phyloP scores from a whole-genome alignment of 2,888 invertebrate species.

The Cephus pygmeus region DNA sequence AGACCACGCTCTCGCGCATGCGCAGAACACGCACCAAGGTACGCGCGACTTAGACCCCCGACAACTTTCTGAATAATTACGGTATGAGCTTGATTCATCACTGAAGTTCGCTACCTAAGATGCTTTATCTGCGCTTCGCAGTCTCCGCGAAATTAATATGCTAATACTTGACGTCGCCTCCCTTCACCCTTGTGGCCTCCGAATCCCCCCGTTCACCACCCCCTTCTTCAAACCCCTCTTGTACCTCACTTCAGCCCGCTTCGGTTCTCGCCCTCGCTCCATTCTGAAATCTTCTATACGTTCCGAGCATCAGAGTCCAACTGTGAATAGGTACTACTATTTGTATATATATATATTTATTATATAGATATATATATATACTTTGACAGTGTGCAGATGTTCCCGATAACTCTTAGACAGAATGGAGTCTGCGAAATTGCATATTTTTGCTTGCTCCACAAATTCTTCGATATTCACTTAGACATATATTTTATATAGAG shows the following conservation, averaged over 20 bases:
- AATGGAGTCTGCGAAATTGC: constrained; percentile 1
- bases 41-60: constrained; percentile 23
- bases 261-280: neutral
- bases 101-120: constrained; percentile 64
- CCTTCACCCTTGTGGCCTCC: neutral
- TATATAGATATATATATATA: neutral
- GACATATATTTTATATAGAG: too few relatives aligned
- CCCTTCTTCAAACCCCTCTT: too few relatives aligned
- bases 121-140: constrained; percentile 64
- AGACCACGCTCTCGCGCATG: constrained; percentile 14
- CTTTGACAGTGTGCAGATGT: neutral
- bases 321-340: too few relatives aligned
- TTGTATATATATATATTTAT: neutral
- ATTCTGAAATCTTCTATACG: neutral
- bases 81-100: constrained; percentile 65
- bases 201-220: neutral
- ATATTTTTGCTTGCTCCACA: constrained; percentile 1
- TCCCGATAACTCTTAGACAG: neutral
- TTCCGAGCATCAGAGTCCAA: too few relatives aligned
- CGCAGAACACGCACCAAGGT: constrained; percentile 37
- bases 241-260: neutral
- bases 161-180: constrained; percentile 51
- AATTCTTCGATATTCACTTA: neutral
- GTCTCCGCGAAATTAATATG: constrained; percentile 64
- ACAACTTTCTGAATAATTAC: constrained; percentile 64